Conservation (phyloP, 2,113 vertebrate genomes). For the Sylvilagus bachmani region DNA sequence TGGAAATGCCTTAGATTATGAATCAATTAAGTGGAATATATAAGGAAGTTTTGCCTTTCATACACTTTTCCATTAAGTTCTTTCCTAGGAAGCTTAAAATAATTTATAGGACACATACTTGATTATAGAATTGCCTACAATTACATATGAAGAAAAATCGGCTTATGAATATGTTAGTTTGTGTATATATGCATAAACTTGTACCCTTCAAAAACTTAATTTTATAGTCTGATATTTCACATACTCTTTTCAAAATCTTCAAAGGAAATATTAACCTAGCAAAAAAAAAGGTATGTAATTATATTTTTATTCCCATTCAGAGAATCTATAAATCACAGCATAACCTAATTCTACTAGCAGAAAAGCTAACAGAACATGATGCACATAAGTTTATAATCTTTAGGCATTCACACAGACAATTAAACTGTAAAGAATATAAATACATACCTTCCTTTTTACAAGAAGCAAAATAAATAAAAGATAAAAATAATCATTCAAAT, state of each 20-base stretch:
- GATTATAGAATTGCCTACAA: neutral
- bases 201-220: neutral
- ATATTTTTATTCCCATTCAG: slow-evolving; percentile 1
- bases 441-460: neutral
- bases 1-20: neutral
- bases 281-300: neutral
- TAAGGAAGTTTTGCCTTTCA: neutral
- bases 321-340: slow-evolving; percentile 25
- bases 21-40: slow-evolving; percentile 29
- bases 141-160: neutral
- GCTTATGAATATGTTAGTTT: neutral
- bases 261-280: slow-evolving; percentile 21
- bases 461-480: neutral
- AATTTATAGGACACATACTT: neutral
- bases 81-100: neutral
- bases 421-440: slow-evolving; percentile 21
- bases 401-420: neutral
- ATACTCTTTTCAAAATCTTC: slow-evolving; percentile 49
- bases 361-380: slow-evolving; percentile 8
- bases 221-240: no score
- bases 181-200: neutral
- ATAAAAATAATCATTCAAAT: neutral
- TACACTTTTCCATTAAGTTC: neutral
- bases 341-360: neutral
- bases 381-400: slow-evolving; percentile 54